phyloP scores from a whole-genome alignment of 2,888 invertebrate species.

The Caenorhabditis japonica region DNA sequence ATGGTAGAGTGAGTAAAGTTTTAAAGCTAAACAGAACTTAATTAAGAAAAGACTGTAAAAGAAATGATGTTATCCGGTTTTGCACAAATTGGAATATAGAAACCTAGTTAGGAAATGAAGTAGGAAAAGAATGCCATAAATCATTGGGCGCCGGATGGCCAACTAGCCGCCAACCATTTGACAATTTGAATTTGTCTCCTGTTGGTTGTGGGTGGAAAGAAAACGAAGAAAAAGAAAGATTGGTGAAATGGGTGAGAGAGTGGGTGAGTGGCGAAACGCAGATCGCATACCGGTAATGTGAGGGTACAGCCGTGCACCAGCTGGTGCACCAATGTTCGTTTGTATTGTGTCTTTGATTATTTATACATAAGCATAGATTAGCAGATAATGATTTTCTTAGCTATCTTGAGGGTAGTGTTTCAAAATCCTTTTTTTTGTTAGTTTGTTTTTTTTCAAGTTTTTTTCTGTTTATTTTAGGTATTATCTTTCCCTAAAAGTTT shows the following conservation, averaged over 20 bases:
- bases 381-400: no score
- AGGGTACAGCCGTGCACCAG: conserved; percentile 21
- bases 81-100: no score
- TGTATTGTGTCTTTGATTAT: conserved; percentile 6
- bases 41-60: no score
- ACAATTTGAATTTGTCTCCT: neutral
- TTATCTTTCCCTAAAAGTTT: no score
- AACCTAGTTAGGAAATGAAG: no score
- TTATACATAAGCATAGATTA: neutral
- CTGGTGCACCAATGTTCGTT: conserved; percentile 34
- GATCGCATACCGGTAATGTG: conserved; percentile 9
- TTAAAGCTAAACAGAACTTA: no score
- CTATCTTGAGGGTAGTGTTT: no score
- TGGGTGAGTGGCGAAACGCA: conserved; percentile 9
- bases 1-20: no score
- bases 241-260: neutral
- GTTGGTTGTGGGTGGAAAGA: conserved; percentile 1
- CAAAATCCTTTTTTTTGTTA: no score
- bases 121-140: conserved; percentile 5
- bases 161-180: neutral
- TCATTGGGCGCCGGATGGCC: conserved; percentile 10
- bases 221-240: conserved; percentile 1
- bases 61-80: no score
- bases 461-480: no score
- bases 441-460: no score